Conservation (phyloP, 2,888 invertebrate genomes). For the Ectobius pallidus region DNA sequence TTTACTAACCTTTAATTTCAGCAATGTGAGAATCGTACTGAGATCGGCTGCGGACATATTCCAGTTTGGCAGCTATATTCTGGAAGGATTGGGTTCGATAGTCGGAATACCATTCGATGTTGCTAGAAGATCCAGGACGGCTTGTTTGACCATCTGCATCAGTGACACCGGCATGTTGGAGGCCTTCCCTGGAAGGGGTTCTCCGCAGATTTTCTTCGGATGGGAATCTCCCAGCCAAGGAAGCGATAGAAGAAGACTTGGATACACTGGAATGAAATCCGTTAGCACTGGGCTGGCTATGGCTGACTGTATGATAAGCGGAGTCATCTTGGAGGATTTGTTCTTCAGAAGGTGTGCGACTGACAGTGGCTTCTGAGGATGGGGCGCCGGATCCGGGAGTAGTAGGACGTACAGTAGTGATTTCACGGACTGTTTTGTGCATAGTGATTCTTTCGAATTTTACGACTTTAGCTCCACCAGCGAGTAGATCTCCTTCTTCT, state of each 20-base stretch:
- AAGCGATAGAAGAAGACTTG: conserved; percentile 60
- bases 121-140: conserved; percentile 43
- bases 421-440: conserved; percentile 66
- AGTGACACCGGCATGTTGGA: conserved; percentile 47
- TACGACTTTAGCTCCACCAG: conserved; percentile 54
- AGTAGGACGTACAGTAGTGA: conserved; percentile 49
- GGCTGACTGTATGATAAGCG: conserved; percentile 63
- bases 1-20: conserved; percentile 82
- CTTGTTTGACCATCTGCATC: conserved; percentile 36
- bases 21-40: conserved; percentile 88
- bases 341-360: conserved; percentile 64
- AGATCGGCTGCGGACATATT: conserved; percentile 76
- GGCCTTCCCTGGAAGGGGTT: conserved; percentile 37
- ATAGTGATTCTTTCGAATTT: conserved; percentile 75
- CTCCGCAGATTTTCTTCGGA: conserved; percentile 60
- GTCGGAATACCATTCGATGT: conserved; percentile 63
- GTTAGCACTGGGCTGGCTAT: conserved; percentile 44
- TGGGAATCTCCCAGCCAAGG: conserved; percentile 58
- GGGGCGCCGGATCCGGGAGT: conserved; percentile 48
- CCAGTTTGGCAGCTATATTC: conserved; percentile 68
- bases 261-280: conserved; percentile 54
- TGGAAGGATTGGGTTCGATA: conserved; percentile 66
- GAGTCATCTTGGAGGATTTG: conserved; percentile 59
- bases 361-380: conserved; percentile 45
- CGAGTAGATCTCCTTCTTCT: conserved; percentile 69